Evolutionary conservation across 2,797 vertebrate species (phyloP).

Genomic region (Pachyuromys duprasi): DNA sequence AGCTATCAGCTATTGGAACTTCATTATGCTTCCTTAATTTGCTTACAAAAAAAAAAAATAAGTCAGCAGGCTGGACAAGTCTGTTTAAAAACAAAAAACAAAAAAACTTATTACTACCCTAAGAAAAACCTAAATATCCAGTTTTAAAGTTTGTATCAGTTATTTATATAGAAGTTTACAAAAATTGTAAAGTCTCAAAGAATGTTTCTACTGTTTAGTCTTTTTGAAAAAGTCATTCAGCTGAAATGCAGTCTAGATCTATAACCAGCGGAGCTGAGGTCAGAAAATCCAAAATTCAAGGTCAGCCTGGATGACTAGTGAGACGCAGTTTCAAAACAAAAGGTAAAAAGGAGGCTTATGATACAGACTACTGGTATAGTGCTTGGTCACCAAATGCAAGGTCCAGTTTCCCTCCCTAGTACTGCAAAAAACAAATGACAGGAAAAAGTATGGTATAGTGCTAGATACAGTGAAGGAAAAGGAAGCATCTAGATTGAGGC

Average conservation of each 20-base stretch:
- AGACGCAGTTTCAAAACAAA: not conserved
- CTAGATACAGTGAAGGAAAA: not conserved
- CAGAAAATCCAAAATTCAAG: not conserved
- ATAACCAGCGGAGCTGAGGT: not conserved
- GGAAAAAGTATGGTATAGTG: not conserved
- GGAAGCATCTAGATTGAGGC: not conserved
- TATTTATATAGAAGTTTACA: conserved; percentile 9
- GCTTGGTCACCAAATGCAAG: not conserved
- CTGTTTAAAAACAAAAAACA: not conserved
- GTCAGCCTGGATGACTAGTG: not conserved
- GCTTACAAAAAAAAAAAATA: not conserved
- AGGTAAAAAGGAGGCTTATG: not conserved
- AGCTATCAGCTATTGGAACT: not conserved
- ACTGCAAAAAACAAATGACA: not conserved
- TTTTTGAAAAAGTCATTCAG: not conserved
- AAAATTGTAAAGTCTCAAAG: not conserved
- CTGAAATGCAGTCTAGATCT: not conserved
- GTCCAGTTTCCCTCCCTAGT: not conserved
- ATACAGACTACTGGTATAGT: not conserved
- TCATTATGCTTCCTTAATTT: not conserved
- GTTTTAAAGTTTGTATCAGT: conserved; percentile 43
- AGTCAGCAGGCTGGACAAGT: not conserved
- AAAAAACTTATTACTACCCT: not conserved
- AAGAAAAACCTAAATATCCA: not conserved
- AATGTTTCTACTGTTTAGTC: not conserved